phyloP scores from a whole-genome alignment of 2,797 vertebrate species.

The Trematomus bernacchii region DNA sequence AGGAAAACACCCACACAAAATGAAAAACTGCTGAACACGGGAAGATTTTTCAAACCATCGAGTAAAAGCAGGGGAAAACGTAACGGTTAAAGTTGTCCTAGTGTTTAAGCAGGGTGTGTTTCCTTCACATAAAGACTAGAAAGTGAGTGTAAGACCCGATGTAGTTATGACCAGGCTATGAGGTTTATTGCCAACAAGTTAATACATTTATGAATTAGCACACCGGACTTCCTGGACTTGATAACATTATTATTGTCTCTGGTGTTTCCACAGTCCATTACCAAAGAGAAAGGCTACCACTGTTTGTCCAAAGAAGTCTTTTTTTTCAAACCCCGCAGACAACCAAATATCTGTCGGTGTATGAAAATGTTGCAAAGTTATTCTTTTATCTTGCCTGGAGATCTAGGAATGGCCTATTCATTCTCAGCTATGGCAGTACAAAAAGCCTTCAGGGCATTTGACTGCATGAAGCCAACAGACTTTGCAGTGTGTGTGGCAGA shows the following conservation, averaged over 20 bases:
- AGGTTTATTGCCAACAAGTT: slow-evolving; percentile 22
- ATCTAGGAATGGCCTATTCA: slow-evolving; percentile 42
- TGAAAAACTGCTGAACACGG: slow-evolving; percentile 54
- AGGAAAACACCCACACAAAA: slow-evolving; percentile 63
- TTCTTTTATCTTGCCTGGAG: slow-evolving; percentile 44
- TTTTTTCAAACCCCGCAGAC: too few species aligned
- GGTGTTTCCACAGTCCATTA: background rate
- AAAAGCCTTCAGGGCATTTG: slow-evolving; percentile 4
- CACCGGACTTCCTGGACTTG: slow-evolving; percentile 5
- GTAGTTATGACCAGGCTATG: slow-evolving; percentile 19
- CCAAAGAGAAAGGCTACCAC: too few species aligned
- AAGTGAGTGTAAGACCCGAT: slow-evolving; percentile 16
- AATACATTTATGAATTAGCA: slow-evolving; percentile 7
- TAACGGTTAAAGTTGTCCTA: slow-evolving; percentile 13
- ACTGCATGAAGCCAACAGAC: background rate
- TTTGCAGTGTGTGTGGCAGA: background rate
- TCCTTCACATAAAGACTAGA: slow-evolving; percentile 1
- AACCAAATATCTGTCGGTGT: background rate
- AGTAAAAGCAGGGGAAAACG: slow-evolving; percentile 12
- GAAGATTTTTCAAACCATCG: slow-evolving; percentile 49
- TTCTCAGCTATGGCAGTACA: slow-evolving; percentile 24
- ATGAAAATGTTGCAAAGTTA: background rate
- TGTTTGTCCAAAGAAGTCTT: too few species aligned
- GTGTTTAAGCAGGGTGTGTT: slow-evolving; percentile 6
- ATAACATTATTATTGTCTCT: background rate